Conservation (phyloP, 1,140 invertebrate genomes). For the Bicyclus anynana region DNA sequence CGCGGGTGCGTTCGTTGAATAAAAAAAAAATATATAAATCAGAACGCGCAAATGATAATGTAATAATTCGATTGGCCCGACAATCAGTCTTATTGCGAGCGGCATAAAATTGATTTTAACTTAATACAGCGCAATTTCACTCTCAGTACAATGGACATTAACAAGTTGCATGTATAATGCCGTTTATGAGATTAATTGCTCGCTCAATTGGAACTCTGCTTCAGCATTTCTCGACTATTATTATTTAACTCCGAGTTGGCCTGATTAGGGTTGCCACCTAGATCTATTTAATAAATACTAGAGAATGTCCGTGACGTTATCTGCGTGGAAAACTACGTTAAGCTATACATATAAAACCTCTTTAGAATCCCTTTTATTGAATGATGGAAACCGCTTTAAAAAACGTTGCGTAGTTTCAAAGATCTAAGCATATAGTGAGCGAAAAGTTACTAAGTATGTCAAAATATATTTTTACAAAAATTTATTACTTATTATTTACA, state of each 20-base stretch:
- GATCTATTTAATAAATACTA: no score
- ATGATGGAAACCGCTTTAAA: no score
- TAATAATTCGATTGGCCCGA: neutral
- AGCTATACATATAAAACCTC: no score
- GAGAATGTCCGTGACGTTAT: no score
- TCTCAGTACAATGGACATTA: conserved; percentile 19
- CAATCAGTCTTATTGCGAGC: neutral
- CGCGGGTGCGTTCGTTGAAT: neutral
- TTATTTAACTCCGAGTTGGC: neutral
- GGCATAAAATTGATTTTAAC: conserved; percentile 4
- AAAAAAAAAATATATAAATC: neutral
- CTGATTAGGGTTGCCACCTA: no score
- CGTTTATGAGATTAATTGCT: conserved; percentile 11
- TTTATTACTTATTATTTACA: no score
- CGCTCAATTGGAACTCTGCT: conserved; percentile 5
- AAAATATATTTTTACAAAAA: no score
- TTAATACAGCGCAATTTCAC: conserved; percentile 3
- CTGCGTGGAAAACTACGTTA: no score
- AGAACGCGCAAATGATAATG: conserved; percentile 3
- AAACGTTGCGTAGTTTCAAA: no score
- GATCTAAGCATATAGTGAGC: no score
- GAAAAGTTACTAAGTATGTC: no score
- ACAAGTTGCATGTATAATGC: conserved; percentile 10
- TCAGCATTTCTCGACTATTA: neutral
- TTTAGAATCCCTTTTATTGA: no score